These are phyloP conservation scores for Panulirus ornatus DNA, from an alignment of 1,140 invertebrate genomes.

Conservation along the genomic window DNA sequence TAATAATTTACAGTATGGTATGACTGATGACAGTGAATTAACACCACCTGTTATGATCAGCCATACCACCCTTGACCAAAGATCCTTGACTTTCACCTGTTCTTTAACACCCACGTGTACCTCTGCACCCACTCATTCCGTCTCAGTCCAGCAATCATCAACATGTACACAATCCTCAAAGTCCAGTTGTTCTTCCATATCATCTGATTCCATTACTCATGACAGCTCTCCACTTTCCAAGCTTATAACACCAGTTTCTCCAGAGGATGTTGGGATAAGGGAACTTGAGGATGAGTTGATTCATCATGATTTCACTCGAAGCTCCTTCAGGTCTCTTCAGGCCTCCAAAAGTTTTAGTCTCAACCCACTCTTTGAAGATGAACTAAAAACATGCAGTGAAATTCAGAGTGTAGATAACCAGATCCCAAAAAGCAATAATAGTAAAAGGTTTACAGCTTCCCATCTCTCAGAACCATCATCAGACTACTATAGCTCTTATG, in stretches of 20 bases:
- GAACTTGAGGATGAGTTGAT: slow-evolving; percentile 37
- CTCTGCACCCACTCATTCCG: no score
- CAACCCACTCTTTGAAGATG: slow-evolving; percentile 56
- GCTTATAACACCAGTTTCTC: slow-evolving; percentile 11
- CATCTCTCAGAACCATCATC: slow-evolving; percentile 41
- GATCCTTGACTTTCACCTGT: no score
- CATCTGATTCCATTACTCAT: not conserved
- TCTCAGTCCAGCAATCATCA: not conserved
- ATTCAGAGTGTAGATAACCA: not conserved
- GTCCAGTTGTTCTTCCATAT: no score
- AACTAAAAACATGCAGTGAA: not conserved
- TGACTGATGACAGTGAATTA: not conserved
- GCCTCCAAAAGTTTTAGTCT: slow-evolving; percentile 50
- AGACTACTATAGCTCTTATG: slow-evolving; percentile 64
- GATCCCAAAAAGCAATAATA: not conserved
- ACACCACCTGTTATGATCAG: no score
- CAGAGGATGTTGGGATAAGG: slow-evolving; percentile 33
- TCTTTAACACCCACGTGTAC: no score
- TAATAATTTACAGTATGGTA: not conserved
- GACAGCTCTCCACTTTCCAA: slow-evolving; percentile 19
- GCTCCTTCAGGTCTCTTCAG: slow-evolving; percentile 38
- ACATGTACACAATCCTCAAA: not conserved
- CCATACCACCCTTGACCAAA: no score
- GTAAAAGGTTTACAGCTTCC: not conserved
- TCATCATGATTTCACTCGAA: not conserved